Evolutionary conservation across 2,113 vertebrate species (phyloP).

Genomic region (Chroicocephalus ridibundus): DNA sequence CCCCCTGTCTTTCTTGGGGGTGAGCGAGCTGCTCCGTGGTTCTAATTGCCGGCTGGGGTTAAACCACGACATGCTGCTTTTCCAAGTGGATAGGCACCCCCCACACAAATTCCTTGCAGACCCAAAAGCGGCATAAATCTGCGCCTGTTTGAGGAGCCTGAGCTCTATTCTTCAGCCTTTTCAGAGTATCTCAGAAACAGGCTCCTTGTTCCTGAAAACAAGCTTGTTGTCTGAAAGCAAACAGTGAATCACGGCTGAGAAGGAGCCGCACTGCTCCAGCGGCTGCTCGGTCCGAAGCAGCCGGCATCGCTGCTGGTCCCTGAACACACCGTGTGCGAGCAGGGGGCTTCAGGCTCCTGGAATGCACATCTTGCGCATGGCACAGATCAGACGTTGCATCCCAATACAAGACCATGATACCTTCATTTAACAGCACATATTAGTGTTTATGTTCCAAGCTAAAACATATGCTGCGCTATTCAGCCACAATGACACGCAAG

Average conservation of each 20-base stretch:
- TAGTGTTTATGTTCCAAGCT: neutral
- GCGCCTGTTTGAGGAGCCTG: neutral
- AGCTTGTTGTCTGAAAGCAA: neutral
- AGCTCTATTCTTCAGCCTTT: neutral
- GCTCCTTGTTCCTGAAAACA: neutral
- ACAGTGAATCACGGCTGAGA: neutral
- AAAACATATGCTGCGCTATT: fast-evolving
- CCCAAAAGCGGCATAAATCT: neutral
- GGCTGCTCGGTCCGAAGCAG: neutral
- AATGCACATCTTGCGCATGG: neutral
- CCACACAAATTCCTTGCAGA: neutral
- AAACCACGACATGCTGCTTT: neutral
- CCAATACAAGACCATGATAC: fast-evolving
- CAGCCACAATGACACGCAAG: neutral
- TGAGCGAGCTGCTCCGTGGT: neutral
- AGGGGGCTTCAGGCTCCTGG: neutral
- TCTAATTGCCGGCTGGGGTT: neutral
- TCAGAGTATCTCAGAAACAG: neutral
- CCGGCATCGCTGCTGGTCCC: neutral
- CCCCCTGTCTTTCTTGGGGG: neutral
- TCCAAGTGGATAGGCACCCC: neutral
- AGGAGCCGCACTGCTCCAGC: neutral
- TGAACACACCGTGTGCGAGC: neutral
- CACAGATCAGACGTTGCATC: neutral
- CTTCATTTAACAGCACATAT: neutral